Evolutionary conservation across 1,140 invertebrate genomes (phyloP), one percentile per base, ranked within the genome.

Genomic region (Drosophila truncata): DNA sequence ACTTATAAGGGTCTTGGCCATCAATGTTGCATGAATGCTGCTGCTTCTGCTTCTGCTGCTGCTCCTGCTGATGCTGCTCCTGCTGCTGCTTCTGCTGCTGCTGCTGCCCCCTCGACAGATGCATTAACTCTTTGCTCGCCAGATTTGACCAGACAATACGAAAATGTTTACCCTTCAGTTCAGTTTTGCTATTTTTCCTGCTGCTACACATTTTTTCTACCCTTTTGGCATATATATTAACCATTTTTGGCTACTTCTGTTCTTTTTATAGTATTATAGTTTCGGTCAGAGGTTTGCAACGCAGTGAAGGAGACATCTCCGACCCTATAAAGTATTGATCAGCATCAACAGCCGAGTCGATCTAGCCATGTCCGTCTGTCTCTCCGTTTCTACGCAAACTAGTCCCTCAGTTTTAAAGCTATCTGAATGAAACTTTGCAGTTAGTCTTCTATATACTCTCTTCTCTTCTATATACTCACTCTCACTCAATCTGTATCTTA

Each of bases 141-240:
- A 18, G 41, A 69, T 70, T 57, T 65, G 29, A 16, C 59, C 66
- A 66, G 76, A 79, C 77, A 76, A 61, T 80, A 71, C 76, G 71
- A 80, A 82, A 82, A 66, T 82, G 78, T 82, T 82, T 82, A 54
- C 80, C 59, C 62, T 67, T 57, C 78, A 81, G 23, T 63, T 67
- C 25, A 41, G 29, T 54, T 67, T 46, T 52, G 37, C 63, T 66
- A 54, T 46, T 76, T 47, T 75, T 58, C 58, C 42, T 29, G 46
- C 2, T 4, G 25, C 47, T 39, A 10, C 20, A 47, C n/a, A 54
- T 35, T 61, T 52, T 44, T 60, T 29, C 61, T 25, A 18, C 33
- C 59, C 16, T 25, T 11, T 4, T 25, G 52, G 57, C 65, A 62
- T 76, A 70, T 61, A 80, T 76, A 65, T 72, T 62, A 33, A 33